These are phyloP conservation scores for Peromyscus californicus DNA, from an alignment of 2,113 vertebrate genomes.

Conservation along the genomic window DNA sequence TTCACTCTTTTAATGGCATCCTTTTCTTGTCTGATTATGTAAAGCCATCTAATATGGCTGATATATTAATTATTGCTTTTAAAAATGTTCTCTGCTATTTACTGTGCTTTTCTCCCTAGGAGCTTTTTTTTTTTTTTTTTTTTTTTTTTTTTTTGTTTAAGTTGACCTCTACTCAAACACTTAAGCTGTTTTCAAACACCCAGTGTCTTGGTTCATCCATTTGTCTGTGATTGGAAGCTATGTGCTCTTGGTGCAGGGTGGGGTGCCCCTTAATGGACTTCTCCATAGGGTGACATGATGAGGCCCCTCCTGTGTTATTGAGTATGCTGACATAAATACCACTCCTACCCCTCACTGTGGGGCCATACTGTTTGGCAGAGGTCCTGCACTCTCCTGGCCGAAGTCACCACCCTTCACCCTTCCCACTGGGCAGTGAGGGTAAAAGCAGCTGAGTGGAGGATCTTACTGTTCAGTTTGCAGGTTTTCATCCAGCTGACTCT, in stretches of 20 bases:
- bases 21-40: constrained; percentile 22
- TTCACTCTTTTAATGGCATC: constrained; percentile 26
- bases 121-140: constrained; percentile 40
- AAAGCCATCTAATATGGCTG: not conserved
- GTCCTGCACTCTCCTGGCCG: not conserved
- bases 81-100: not conserved
- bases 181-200: not conserved
- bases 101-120: not conserved
- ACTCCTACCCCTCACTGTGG: rapidly evolving
- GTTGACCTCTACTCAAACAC: not conserved
- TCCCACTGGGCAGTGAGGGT: not conserved
- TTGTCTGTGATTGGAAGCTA: not conserved
- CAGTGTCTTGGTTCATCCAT: not conserved
- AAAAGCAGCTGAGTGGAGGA: not conserved
- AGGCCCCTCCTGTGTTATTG: not conserved
- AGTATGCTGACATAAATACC: not conserved
- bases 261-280: not conserved
- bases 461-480: not conserved
- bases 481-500: not conserved
- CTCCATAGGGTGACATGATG: not conserved
- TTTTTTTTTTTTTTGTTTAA: constrained; percentile 25
- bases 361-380: not conserved
- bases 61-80: not conserved
- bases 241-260: not conserved
- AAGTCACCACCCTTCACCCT: too few species aligned